Percentiles rank a stretch among this genome's conserved stretches.
phyloP scores from a whole-genome alignment of 2,888 invertebrate genomes.

The Platerodrilus igneus region DNA sequence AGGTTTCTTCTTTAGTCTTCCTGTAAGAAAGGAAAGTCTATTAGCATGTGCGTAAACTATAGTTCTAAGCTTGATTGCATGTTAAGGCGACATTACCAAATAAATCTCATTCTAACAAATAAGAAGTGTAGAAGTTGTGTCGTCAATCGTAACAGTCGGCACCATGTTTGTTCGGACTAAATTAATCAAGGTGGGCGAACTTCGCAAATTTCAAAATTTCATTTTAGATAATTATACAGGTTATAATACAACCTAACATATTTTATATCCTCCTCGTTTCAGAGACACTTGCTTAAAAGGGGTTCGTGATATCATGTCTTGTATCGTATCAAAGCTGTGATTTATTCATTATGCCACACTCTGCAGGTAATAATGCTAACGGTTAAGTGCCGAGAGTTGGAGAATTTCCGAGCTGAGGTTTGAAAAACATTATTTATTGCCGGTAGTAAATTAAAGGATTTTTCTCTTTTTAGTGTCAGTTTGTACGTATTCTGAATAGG shows the following conservation, averaged over 20 bases:
- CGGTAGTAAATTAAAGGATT: too few relatives aligned
- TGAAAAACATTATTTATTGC: too few relatives aligned
- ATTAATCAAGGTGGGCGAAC: slow-evolving; percentile 34
- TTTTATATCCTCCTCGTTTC: slow-evolving; percentile 8
- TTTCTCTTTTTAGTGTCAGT: too few relatives aligned
- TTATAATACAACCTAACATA: too few relatives aligned
- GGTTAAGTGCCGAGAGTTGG: too few relatives aligned
- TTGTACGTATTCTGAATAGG: too few relatives aligned
- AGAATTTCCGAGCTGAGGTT: too few relatives aligned
- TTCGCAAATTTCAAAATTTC: slow-evolving; percentile 16
- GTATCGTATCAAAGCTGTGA: slow-evolving; percentile 11
- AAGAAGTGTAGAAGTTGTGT: slow-evolving; percentile 38
- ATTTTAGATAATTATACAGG: slow-evolving; percentile 12
- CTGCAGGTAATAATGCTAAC: too few relatives aligned
- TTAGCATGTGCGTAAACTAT: slow-evolving; percentile 29
- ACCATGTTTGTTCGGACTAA: slow-evolving; percentile 38
- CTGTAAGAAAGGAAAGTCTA: slow-evolving; percentile 27
- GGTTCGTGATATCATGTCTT: slow-evolving; percentile 11
- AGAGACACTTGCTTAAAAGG: slow-evolving; percentile 7
- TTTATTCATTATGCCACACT: too few relatives aligned
- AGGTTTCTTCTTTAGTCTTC: slow-evolving; percentile 34
- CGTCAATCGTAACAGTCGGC: slow-evolving; percentile 42
- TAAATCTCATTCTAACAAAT: slow-evolving; percentile 39
- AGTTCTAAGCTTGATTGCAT: slow-evolving; percentile 39
- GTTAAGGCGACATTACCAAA: slow-evolving; percentile 37